Evolutionary conservation across 2,797 vertebrate genomes (phyloP), one percentile per base, ranked within the genome.

Genomic region (Amniataba percoides): DNA sequence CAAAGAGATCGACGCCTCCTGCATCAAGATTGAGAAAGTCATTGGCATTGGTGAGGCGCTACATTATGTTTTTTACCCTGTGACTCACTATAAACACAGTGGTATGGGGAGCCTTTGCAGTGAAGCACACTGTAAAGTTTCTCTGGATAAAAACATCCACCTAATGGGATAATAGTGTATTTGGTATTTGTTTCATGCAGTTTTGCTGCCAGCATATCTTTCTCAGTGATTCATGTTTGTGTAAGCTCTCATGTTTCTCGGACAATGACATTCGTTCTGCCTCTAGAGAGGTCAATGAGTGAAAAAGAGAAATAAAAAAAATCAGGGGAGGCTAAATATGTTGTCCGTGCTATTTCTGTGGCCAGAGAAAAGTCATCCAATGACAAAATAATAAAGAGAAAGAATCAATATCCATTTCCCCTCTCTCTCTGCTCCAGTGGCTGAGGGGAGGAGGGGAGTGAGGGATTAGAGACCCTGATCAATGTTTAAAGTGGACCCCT

Each of bases 21-120:
- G 97, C 76, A 98, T 99, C 91, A 99, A 99, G 93, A 99, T 99
- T 14, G 98, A 99, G 94, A 99, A 98, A 95, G 98, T 99, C 67
- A 99, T 99, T 55, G 98, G 98, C 74, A 97, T 99, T 7, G 98
- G 98, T 99, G 92, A 96, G 97, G 83, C 73, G 13, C 9, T 12
- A 0, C 2, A 2, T 31, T 46, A 34, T 16, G 1, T 85, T 79
- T 83, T 51, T 68, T 18, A 23, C 7, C 10, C 10, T 16, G 10
- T 0, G 0, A 36, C 39, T 58, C 43, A 27, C n/a, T 46, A 18
- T 78, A 14, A 70, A 65, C 13, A 16, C 48, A 18, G 23, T 36
- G 46, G 63, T 39, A 34, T 23, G 11, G 25, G 5, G 11, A 56
- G 36, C 6, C 7, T 70, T 70, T 40, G 45, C 23, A 36, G 46